phyloP scores from a whole-genome alignment of 2,888 invertebrate species.

The Yponomeuta malinellus region DNA sequence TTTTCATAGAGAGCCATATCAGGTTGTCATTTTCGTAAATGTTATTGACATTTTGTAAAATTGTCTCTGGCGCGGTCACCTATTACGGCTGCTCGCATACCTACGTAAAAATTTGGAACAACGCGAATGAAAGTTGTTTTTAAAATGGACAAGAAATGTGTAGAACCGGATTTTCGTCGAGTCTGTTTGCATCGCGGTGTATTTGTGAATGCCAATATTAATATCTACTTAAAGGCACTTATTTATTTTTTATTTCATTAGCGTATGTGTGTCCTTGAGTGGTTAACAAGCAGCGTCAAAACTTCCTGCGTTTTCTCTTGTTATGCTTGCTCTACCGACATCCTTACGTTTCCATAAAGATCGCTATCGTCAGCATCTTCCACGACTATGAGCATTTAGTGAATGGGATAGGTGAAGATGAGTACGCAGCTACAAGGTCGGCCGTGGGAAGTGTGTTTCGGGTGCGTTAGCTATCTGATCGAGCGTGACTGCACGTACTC shows the following conservation, averaged over 20 bases:
- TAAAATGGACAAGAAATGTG: constrained; percentile 45
- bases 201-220: constrained; percentile 26
- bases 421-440: not conserved
- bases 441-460: constrained; percentile 42
- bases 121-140: constrained; percentile 57
- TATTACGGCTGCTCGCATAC: constrained; percentile 10
- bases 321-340: not conserved
- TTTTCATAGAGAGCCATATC: not conserved
- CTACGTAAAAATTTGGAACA: constrained; percentile 37
- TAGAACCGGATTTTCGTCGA: constrained; percentile 52
- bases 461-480: constrained; percentile 35
- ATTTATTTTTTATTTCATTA: not conserved
- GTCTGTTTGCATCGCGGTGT: constrained; percentile 35
- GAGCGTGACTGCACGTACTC: constrained; percentile 1
- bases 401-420: not conserved
- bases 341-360: not conserved
- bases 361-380: not conserved
- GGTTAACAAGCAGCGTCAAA: not conserved
- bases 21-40: not conserved
- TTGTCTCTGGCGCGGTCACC: not conserved
- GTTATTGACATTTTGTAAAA: not conserved
- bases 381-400: not conserved
- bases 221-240: constrained; percentile 5
- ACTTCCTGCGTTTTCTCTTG: not conserved
- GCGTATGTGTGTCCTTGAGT: constrained; percentile 4